Conservation (phyloP, 2,113 vertebrate genomes). For the Porphyrio hochstetteri region DNA sequence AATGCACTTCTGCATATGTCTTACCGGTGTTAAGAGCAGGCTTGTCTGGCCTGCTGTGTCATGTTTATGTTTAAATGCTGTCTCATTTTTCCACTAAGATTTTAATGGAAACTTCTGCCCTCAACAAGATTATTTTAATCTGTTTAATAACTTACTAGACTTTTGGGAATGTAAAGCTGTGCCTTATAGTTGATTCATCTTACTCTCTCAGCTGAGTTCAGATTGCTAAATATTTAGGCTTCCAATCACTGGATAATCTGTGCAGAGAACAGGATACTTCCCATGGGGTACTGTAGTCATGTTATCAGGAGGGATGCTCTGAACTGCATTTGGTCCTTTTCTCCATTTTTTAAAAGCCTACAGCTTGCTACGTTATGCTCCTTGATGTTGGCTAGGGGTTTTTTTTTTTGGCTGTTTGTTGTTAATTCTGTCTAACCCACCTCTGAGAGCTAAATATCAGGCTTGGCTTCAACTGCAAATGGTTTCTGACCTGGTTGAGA, state of each 20-base stretch:
- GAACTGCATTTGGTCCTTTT: neutral
- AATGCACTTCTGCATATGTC: neutral
- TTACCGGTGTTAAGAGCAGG: neutral
- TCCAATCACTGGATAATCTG: neutral
- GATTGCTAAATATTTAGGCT: neutral
- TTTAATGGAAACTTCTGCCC: neutral
- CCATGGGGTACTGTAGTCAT: neutral
- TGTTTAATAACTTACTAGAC: neutral
- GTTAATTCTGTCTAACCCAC: neutral
- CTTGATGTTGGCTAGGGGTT: neutral
- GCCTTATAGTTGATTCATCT: neutral
- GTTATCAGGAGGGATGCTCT: neutral
- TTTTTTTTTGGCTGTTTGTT: neutral
- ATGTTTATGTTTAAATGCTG: neutral
- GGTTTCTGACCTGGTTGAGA: neutral
- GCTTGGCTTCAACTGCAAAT: neutral
- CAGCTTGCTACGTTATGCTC: neutral
- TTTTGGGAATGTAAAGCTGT: neutral
- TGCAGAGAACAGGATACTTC: neutral
- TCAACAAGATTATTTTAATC: neutral
- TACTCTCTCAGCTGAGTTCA: neutral
- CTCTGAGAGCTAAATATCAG: neutral
- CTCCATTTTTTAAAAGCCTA: neutral
- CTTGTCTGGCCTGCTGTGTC: neutral
- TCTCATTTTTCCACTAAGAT: neutral